Evolutionary conservation across 2,113 vertebrate genomes (phyloP).

Genomic region (Brachypteracias leptosomus): DNA sequence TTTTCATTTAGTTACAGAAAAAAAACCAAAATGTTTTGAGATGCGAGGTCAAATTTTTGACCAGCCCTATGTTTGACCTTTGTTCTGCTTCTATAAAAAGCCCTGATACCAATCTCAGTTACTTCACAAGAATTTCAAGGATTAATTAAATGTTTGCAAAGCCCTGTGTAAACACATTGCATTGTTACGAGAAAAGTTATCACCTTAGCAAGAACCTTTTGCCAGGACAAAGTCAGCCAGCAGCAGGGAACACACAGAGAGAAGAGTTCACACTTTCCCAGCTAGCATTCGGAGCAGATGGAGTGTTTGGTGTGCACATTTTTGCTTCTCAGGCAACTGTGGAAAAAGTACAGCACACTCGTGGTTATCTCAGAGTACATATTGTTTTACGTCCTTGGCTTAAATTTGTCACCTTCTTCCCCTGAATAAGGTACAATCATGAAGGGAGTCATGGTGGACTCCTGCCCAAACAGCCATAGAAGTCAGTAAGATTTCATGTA

Average conservation of each 20-base stretch:
- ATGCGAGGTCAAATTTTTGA: background rate
- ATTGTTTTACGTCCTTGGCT: background rate
- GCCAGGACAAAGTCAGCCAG: background rate
- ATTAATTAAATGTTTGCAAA: conserved; percentile 44
- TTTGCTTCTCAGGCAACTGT: background rate
- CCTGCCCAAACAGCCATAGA: background rate
- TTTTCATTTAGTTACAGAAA: background rate
- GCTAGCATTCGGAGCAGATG: background rate
- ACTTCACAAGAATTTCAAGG: conserved; percentile 4
- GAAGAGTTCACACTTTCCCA: background rate
- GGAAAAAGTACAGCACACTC: background rate
- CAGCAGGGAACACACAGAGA: background rate
- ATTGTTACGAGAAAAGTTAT: background rate
- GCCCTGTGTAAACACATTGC: background rate
- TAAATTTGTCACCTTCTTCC: background rate
- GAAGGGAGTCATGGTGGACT: background rate
- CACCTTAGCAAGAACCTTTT: background rate
- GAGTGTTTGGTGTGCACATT: background rate
- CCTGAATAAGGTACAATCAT: background rate
- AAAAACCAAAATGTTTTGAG: background rate
- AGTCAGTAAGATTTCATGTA: background rate
- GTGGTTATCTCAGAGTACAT: background rate
- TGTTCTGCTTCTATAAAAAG: conserved; percentile 6
- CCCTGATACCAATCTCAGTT: conserved; percentile 12
- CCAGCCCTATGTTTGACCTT: background rate